Conservation (phyloP, 2,888 invertebrate genomes). For the Therioaphis trifolii region DNA sequence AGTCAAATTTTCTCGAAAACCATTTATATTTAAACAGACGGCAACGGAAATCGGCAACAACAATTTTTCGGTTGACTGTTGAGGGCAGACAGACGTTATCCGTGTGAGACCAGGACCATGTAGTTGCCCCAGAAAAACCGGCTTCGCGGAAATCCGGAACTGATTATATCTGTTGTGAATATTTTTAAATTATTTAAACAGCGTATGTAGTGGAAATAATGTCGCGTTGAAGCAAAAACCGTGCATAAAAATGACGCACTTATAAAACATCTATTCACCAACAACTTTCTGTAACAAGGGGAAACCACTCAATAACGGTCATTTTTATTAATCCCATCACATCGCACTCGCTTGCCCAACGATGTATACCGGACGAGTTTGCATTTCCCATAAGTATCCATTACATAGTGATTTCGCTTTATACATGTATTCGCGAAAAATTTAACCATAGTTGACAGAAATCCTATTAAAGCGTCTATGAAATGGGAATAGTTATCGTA, state of each 20-base stretch:
- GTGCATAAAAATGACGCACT: background rate
- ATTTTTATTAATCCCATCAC: no score
- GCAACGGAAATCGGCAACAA: background rate
- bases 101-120: constrained; percentile 7
- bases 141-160: constrained; percentile 59
- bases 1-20: background rate
- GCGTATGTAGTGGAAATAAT: constrained; percentile 26
- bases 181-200: constrained; percentile 32
- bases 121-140: constrained; percentile 55
- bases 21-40: background rate
- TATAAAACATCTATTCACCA: no score
- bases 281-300: no score
- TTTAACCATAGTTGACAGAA: no score
- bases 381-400: no score
- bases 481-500: no score
- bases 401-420: no score
- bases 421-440: background rate
- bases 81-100: background rate
- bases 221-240: background rate
- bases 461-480: no score
- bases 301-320: no score
- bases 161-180: constrained; percentile 46
- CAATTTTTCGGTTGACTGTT: constrained; percentile 28
- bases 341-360: no score
- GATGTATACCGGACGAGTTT: no score